Evolutionary conservation across 2,888 invertebrate species (phyloP), one percentile per base, ranked within the genome.

Genomic region (Venusia cambrica): DNA sequence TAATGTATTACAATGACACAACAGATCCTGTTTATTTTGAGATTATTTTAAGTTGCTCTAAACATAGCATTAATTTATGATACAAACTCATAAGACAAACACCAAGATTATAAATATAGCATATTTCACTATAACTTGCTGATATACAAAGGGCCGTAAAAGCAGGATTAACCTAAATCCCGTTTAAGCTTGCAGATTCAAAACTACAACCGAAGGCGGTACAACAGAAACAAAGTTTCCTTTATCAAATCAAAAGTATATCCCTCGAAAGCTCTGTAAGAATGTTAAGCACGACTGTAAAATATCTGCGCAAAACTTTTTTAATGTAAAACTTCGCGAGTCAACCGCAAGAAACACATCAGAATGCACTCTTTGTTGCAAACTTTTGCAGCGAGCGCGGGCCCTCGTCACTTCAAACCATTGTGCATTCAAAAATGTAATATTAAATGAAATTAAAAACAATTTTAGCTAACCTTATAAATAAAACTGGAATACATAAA

Each of bases 301-400:
- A 46, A 35, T 40, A 40, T 35, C 30, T 30, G 24, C 29, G 33
- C 15, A 7, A 41, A 51, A 51, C 41, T 51, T 51, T 48, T 48
- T 48, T 48, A 51, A 46, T 51, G 51, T 51, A 45, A 51, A 48
- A 51, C 44, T 51, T 46, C 29, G 25, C 20, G 39, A 48, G 50
- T 51, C 48, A 51, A 48, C 50, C 48, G 33, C 48, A 43, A 44
- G 43, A 43, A 48, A 48, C 48, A 51, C 50, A 51, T 51, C 45
- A 51, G 42, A 48, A 51, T 51, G 51, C 51, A 51, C 48, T 51
- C 50, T 48, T 51, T 45, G 50, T 44, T 35, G 39, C 39, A 22
- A 44, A 51, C 28, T 48, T 50, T 42, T 44, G 31, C 45, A 22
- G 35, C 30, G 30, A 44, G 38, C 31, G 33, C 45, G 33, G 37